These are phyloP conservation scores for Amazona vittata DNA, from an alignment of 2,113 vertebrate species.

Conservation along the genomic window DNA sequence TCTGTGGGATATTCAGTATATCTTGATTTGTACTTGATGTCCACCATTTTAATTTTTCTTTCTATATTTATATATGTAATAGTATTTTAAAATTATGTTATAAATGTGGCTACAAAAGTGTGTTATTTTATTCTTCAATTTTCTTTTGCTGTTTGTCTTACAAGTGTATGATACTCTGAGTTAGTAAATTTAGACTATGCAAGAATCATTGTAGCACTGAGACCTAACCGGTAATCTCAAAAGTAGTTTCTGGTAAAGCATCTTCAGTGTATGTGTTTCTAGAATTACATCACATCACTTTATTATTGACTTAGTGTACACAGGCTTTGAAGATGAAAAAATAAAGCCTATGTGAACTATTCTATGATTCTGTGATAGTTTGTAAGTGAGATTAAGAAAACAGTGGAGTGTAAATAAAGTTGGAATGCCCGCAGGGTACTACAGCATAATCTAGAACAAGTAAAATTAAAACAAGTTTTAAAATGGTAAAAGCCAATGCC, in stretches of 20 bases:
- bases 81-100: not conserved
- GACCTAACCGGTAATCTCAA: not conserved
- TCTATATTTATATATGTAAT: not conserved
- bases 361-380: not conserved
- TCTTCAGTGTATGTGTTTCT: not conserved
- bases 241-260: not conserved
- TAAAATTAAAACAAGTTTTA: not conserved
- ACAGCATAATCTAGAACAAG: not conserved
- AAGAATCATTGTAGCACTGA: not conserved
- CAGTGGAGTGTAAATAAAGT: not conserved
- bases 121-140: not conserved
- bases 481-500: not conserved
- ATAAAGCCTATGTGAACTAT: not conserved
- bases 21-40: not conserved
- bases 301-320: not conserved
- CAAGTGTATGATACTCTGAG: not conserved
- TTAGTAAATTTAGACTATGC: not conserved
- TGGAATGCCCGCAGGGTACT: not conserved
- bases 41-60: not conserved
- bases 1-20: not conserved
- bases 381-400: not conserved
- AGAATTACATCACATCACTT: not conserved
- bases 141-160: not conserved
- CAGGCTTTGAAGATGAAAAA: not conserved
- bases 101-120: not conserved